Base-by-base conservation (phyloP, 1,140 invertebrate species). In the Maniola jurtina region DNA sequence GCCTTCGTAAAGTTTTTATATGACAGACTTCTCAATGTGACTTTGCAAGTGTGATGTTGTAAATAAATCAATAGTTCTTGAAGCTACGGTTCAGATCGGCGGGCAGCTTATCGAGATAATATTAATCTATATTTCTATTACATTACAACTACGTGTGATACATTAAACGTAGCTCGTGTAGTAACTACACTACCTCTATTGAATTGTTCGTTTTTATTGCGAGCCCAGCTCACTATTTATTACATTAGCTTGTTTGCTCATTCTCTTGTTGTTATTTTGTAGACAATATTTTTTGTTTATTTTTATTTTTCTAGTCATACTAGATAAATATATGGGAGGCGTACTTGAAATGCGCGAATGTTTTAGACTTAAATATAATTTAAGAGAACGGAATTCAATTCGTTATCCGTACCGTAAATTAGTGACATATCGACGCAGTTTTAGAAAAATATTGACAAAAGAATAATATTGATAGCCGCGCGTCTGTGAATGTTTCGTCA, bases 21-120 rank as follows among this genome's bases (percentile, higher is more conserved):
- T 84, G 81, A 83, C 80, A 86, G 74, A 86, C 79, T 86, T 84
- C 81, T 82, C 75, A 77, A 86, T 83, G 84, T 86, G 81, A 88
- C 81, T 86, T 84, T 70, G 76, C 78, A 83, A 86, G 84, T 88
- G 84, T 89, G 88, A 89, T 88, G 76, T 85, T 88, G 84, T 90
- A 87, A 75, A 86, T 88, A 89, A 60, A 69, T 63, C 54, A 70
- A 68, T 76, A 72, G 47, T 75, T 75, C 71, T 67, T 48, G 61
- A 50, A n/a, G 64, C 59, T 60, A 33, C 48, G 55, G 68, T 66
- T 68, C 58, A 54, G 58, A 48, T 57, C 52, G 61, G 47, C 56
- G 63, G 63, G 45, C 59, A 47, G 58, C 62, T 61, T 47, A 57
- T 56, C 57, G 67, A 69, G 62, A 75, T 76, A 66, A 38, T 57